Evolutionary conservation across 2,797 vertebrate genomes (phyloP).

Genomic region (Sphenopsis melanotis): DNA sequence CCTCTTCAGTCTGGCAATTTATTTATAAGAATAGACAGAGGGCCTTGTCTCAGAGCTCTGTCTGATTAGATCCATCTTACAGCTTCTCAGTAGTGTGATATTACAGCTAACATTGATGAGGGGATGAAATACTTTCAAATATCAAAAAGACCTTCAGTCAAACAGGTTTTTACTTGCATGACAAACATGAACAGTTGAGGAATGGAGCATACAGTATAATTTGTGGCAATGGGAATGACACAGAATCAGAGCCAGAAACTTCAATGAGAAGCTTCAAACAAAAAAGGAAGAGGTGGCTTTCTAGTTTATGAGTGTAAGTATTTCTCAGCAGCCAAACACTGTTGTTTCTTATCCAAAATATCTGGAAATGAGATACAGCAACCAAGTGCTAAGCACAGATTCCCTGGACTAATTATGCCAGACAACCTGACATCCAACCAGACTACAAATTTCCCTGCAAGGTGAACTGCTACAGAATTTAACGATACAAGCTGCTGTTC

Average conservation of each 20-base stretch:
- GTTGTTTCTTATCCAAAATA: neutral
- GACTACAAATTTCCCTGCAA: neutral
- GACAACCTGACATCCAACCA: neutral
- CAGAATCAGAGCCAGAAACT: neutral
- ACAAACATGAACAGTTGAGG: neutral
- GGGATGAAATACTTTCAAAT: neutral
- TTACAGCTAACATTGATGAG: neutral
- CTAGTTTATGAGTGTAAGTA: neutral
- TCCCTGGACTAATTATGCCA: neutral
- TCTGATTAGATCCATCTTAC: neutral
- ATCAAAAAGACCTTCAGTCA: neutral
- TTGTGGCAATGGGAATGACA: neutral
- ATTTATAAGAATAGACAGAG: neutral
- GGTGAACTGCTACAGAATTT: neutral
- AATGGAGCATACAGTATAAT: neutral
- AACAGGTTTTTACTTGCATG: neutral
- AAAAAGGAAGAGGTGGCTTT: neutral
- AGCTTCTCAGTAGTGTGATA: neutral
- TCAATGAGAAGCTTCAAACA: neutral
- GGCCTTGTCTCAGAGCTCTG: neutral
- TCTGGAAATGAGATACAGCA: neutral
- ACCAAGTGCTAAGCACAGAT: neutral
- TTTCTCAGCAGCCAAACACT: neutral
- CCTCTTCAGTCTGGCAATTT: neutral
- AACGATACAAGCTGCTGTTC: neutral